These are phyloP conservation scores for Dolichomitus sp. DNA, from an alignment of 2,888 invertebrate species.

Conservation along the genomic window DNA sequence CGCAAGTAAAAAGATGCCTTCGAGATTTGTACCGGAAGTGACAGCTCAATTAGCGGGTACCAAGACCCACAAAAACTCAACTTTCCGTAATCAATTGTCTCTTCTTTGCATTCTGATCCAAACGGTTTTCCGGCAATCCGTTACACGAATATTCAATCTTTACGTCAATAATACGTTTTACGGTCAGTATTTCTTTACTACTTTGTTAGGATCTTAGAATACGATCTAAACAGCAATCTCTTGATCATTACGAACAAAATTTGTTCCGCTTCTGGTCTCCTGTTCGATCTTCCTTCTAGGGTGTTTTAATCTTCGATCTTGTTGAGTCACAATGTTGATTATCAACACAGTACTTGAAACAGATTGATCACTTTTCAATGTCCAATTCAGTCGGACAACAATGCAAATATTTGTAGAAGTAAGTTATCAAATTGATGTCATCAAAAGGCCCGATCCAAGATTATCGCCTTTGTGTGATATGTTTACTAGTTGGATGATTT, in stretches of 20 bases:
- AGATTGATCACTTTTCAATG: neutral
- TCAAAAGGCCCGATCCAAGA: neutral
- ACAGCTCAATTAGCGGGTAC: constrained; percentile 20
- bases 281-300: neutral
- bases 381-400: neutral
- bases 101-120: neutral
- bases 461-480: neutral
- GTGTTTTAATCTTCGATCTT: neutral
- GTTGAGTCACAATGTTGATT: neutral
- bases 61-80: constrained; percentile 12
- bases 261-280: neutral
- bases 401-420: constrained; percentile 8
- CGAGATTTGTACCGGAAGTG: constrained; percentile 24
- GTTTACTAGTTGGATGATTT: neutral
- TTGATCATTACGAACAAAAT: no score
- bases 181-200: neutral
- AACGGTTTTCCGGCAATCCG: neutral
- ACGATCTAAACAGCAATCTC: neutral
- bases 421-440: neutral
- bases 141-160: neutral
- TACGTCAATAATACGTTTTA: neutral
- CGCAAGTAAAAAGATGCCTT: constrained; percentile 14
- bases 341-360: neutral
- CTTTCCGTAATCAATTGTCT: neutral
- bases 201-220: neutral